phyloP scores from a whole-genome alignment of 2,113 vertebrate genomes.

The Rousettus leschenaultii region DNA sequence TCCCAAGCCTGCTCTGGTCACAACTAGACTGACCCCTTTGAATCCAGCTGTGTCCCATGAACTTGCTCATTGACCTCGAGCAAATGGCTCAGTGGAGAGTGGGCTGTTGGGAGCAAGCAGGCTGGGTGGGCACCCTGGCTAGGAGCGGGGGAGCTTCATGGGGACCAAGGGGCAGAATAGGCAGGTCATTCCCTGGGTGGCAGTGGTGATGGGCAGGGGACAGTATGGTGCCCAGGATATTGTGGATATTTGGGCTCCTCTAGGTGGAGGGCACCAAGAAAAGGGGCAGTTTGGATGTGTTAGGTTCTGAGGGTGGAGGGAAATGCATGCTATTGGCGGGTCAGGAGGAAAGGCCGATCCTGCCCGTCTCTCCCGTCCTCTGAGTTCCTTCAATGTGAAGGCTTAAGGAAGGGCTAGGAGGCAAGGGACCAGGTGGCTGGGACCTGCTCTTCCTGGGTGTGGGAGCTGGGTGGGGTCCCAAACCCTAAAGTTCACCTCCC shows the following conservation, averaged over 20 bases:
- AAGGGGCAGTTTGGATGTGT: not conserved
- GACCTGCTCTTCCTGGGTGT: not conserved
- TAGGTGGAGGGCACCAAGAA: not conserved
- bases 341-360: too few relatives aligned
- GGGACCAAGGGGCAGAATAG: not conserved
- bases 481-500: not conserved
- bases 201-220: fast-evolving
- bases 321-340: too few relatives aligned
- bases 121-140: not conserved
- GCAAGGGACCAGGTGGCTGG: not conserved
- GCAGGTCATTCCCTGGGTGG: not conserved
- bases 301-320: not conserved
- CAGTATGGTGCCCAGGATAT: not conserved
- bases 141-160: not conserved
- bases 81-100: not conserved
- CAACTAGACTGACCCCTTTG: not conserved
- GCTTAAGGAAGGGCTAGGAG: not conserved
- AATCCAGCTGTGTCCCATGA: not conserved
- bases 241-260: fast-evolving
- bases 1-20: not conserved
- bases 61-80: not conserved
- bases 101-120: too few relatives aligned
- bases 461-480: too few relatives aligned
- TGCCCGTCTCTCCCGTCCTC: not conserved
- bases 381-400: not conserved